A percentile compares a stretch with the other conserved stretches of the same genome.
phyloP scores from a whole-genome alignment of 2,888 invertebrate genomes.

The Drosophila borealis region DNA sequence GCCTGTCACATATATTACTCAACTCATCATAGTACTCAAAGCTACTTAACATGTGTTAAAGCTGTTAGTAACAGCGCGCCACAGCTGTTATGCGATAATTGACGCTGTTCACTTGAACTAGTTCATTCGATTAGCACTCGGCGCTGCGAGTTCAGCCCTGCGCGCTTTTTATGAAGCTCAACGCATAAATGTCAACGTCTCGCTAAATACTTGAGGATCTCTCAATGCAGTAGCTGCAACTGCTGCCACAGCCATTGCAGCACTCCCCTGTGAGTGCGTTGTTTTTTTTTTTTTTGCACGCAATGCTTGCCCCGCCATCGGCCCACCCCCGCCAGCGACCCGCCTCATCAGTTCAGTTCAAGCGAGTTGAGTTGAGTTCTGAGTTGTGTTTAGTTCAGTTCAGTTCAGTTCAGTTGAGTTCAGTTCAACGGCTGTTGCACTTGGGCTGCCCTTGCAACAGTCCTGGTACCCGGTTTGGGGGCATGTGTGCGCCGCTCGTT shows the following conservation, averaged over 20 bases:
- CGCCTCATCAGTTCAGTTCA: neutral
- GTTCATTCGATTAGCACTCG: conserved; percentile 16
- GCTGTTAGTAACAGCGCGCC: neutral
- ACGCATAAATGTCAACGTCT: conserved; percentile 69
- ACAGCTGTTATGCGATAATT: neutral
- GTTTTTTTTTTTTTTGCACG: no score
- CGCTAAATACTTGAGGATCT: conserved; percentile 74
- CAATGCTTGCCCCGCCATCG: conserved; percentile 24
- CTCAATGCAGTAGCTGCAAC: conserved; percentile 45
- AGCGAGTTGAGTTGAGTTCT: conserved; percentile 34
- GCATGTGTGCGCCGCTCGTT: conserved; percentile 9
- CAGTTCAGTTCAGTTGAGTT: conserved; percentile 32
- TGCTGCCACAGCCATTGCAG: conserved; percentile 21
- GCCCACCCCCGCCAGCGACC: conserved; percentile 30
- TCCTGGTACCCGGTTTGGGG: conserved; percentile 7
- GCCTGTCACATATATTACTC: no score
- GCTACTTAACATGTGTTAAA: conserved; percentile 1
- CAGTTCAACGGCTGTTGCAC: conserved; percentile 68
- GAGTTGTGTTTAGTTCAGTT: conserved; percentile 38
- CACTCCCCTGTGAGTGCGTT: conserved; percentile 15
- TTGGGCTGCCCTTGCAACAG: conserved; percentile 56
- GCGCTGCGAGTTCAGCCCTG: conserved; percentile 22
- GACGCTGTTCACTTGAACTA: conserved; percentile 17
- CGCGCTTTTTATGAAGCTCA: conserved; percentile 28
- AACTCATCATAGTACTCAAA: neutral